Evolutionary conservation across 2,113 vertebrate species (phyloP).

Genomic region (Dromas ardeola): DNA sequence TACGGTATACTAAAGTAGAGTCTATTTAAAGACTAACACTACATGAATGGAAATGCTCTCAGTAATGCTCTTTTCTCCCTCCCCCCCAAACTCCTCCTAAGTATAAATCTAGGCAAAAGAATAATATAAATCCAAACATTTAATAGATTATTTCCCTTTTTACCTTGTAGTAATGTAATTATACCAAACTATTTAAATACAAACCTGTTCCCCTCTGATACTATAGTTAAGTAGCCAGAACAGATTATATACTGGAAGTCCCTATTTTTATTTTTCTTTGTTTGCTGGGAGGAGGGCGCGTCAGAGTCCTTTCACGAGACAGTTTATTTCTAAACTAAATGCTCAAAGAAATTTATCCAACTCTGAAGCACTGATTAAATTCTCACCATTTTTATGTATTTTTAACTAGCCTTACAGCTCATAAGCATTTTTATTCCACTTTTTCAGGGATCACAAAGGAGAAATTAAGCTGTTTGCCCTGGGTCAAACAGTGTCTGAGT

Average conservation of each 20-base stretch:
- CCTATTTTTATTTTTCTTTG: not conserved
- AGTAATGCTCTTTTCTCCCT: not conserved
- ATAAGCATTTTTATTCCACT: not conserved
- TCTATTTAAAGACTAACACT: not conserved
- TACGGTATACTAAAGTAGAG: not conserved
- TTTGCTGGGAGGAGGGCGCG: too few relatives aligned
- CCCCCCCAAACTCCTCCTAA: not conserved
- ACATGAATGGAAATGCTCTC: not conserved
- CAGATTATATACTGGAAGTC: not conserved
- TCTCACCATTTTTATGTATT: not conserved
- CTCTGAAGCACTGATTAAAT: not conserved
- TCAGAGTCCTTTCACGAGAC: not conserved
- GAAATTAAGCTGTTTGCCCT: not conserved
- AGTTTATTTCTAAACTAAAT: not conserved
- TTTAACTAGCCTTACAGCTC: not conserved
- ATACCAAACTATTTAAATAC: not conserved
- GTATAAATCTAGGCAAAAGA: not conserved
- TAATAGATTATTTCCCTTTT: not conserved
- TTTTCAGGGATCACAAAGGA: not conserved
- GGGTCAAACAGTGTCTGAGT: not conserved
- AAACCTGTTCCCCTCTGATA: not conserved
- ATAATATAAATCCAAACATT: not conserved
- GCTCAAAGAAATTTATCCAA: not conserved
- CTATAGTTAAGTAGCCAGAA: not conserved
- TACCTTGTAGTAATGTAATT: not conserved